Evolutionary conservation across 2,113 vertebrate species (phyloP), one percentile per base, ranked within the genome.

Genomic region (Otocyon megalotis): DNA sequence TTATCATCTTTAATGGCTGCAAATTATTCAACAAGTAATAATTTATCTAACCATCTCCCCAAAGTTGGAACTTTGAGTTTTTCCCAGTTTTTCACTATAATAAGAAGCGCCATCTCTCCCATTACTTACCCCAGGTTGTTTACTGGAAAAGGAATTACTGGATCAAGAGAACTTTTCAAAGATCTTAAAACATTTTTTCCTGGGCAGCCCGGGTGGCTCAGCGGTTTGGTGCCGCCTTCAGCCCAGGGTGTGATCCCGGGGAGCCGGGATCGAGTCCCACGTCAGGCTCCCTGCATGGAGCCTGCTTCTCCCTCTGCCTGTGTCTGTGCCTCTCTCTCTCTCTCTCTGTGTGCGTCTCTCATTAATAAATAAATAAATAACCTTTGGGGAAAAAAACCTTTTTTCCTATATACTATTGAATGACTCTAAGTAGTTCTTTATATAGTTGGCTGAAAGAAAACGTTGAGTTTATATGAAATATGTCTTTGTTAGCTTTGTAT

Each of bases 361-460:
- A 43, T 43, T 43, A 43, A 43, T 43, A 43, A 43, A 43, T 43
- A 43, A 43, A 43, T 43, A 43, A 43, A 43, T 43, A 43, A 43
- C 43, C 7, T 43, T 43, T 43, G 7, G 5, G 1, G 6, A 43
- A 7, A 43, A 53, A 93, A 89, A 76, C 3, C 72, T 79, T 74
- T 97, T 76, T 88, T 91, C 26, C 37, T 79, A 26, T 69, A 20
- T 65, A 43, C 12, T 93, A 50, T 76, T 80, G 63, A 94, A 48
- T 81, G 26, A 22, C 65, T 76, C 60, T 72, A 80, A 77, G 19
- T 85, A 71, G 22, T 58, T 88, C 54, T 69, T 69, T 22, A 86
- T 92, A 86, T 69, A 8, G 79, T 32, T 92, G 54, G 24, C 67
- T 80, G 58, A 84, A 92, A 96, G 90, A 43, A 96, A 92, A 67